Percentiles rank a stretch among this genome's conserved stretches.
phyloP scores from a whole-genome alignment of 2,113 vertebrate species.

The Epinephelus lanceolatus region DNA sequence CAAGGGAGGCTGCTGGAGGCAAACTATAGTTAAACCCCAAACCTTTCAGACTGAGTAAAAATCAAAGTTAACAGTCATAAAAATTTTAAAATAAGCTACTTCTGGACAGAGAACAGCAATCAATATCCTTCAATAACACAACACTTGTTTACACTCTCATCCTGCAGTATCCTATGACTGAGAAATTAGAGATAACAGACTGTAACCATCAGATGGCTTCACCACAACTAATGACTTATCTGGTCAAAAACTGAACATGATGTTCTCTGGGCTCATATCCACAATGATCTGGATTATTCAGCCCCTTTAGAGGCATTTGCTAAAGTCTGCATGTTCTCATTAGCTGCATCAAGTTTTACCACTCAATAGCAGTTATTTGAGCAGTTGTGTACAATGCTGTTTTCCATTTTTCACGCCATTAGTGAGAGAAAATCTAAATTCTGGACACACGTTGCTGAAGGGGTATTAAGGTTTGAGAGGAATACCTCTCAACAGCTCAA shows the following conservation, averaged over 20 bases:
- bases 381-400: not conserved
- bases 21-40: not conserved
- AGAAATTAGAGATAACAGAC: not conserved
- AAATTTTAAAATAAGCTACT: not conserved
- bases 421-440: not conserved
- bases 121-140: not conserved
- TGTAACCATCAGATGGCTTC: not conserved
- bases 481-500: not conserved
- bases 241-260: not conserved
- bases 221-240: not conserved
- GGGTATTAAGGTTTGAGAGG: not conserved
- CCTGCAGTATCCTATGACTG: not conserved
- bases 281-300: conserved; percentile 1
- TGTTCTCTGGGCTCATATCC: not conserved
- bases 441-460: not conserved
- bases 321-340: conserved; percentile 9
- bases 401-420: not conserved
- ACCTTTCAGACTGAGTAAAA: not conserved
- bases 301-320: not conserved
- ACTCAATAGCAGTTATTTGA: not conserved
- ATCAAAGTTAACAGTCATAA: not conserved
- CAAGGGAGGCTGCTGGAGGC: not conserved
- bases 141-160: not conserved
- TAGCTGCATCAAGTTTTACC: not conserved
- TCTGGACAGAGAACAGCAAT: not conserved